Evolutionary conservation across 2,888 invertebrate genomes (phyloP).

Genomic region (Biston stratarius): DNA sequence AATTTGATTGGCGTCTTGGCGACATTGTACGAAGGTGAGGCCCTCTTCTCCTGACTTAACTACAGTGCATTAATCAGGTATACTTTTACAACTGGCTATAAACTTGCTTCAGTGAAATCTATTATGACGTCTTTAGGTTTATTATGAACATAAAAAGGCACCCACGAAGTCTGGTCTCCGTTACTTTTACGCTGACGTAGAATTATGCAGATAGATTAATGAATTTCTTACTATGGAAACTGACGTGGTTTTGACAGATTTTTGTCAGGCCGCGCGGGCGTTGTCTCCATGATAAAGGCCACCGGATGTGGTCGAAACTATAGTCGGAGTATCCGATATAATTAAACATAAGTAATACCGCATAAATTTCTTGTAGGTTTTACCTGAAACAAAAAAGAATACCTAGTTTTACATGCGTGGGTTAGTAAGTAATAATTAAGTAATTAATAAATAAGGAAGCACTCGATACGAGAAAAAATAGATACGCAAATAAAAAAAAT

Average conservation of each 20-base stretch:
- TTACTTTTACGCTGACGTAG: background rate
- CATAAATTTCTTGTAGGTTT: slow-evolving; percentile 10
- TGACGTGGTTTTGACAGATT: no score
- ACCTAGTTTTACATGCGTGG: no score
- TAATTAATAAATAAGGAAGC: background rate
- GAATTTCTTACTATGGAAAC: no score
- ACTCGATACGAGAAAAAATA: background rate
- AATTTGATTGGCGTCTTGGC: slow-evolving; percentile 69
- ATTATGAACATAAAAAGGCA: slow-evolving; percentile 36
- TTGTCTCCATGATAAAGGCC: no score
- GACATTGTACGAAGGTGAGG: slow-evolving; percentile 51
- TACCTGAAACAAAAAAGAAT: slow-evolving; percentile 55
- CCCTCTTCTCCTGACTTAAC: slow-evolving; percentile 42
- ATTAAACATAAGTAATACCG: no score
- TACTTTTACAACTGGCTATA: slow-evolving; percentile 40
- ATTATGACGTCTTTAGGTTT: slow-evolving; percentile 46
- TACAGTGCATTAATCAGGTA: slow-evolving; percentile 37
- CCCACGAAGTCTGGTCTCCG: slow-evolving; percentile 18
- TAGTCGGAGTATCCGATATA: no score
- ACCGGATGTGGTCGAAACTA: no score
- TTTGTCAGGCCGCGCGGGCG: no score
- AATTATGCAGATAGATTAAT: background rate
- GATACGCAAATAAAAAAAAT: background rate
- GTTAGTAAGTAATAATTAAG: background rate
- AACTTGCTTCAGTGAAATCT: slow-evolving; percentile 41